A percentile compares a stretch with the other conserved stretches of the same genome.
Evolutionary conservation across 2,888 invertebrate genomes (phyloP).

Genomic region (Standfussiana lucernea): DNA sequence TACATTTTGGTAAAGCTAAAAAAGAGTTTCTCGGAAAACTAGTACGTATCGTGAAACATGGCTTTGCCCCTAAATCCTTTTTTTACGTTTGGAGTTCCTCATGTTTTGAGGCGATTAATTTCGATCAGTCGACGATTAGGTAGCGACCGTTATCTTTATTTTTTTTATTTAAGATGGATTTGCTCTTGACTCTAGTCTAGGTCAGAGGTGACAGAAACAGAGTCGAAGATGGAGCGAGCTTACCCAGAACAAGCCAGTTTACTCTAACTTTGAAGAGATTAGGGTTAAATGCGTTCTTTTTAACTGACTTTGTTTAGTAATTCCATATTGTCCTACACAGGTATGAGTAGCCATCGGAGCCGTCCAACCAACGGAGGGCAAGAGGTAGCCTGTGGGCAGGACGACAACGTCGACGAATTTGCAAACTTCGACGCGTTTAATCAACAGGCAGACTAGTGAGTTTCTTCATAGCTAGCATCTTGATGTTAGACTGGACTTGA

Average conservation of each 20-base stretch:
- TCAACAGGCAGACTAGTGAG: conserved; percentile 66
- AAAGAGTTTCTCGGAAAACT: background rate
- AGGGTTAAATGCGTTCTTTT: too few relatives aligned
- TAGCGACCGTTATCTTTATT: background rate
- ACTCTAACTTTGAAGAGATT: too few relatives aligned
- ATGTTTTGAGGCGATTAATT: background rate
- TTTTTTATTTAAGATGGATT: too few relatives aligned
- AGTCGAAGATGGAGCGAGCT: too few relatives aligned
- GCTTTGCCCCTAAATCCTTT: background rate
- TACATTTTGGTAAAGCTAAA: background rate
- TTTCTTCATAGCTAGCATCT: conserved; percentile 14
- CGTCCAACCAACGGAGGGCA: conserved; percentile 55
- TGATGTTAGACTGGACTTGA: background rate
- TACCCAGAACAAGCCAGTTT: too few relatives aligned
- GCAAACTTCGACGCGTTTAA: conserved; percentile 65
- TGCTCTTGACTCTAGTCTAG: too few relatives aligned
- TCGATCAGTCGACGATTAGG: background rate
- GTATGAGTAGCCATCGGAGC: conserved; percentile 65
- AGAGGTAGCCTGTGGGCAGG: conserved; percentile 75
- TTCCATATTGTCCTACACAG: conserved; percentile 40
- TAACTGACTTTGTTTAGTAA: conserved; percentile 1
- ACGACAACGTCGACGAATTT: conserved; percentile 60
- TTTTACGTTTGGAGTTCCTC: background rate
- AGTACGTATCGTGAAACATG: background rate
- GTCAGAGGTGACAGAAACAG: too few relatives aligned